Evolutionary conservation across 2,113 vertebrate species (phyloP).

Genomic region (Uropsilus gracilis): DNA sequence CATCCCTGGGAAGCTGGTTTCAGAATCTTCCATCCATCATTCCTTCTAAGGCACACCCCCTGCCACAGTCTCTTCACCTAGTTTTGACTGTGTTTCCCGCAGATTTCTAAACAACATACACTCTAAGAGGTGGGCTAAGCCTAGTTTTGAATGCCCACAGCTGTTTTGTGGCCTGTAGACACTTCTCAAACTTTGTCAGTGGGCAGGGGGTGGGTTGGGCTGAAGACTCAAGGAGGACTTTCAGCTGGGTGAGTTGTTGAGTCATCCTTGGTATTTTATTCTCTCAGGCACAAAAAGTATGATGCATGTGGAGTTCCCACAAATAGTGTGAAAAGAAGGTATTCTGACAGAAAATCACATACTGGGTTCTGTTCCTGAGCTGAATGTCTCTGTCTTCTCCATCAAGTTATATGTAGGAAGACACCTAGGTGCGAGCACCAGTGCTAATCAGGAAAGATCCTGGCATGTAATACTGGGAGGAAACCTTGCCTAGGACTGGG

Average conservation of each 20-base stretch:
- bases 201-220: neutral
- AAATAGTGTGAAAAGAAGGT: neutral
- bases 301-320: neutral
- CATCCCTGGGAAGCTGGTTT: too few relatives aligned
- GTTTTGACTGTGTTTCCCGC: neutral
- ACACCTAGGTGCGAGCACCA: neutral
- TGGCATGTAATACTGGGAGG: neutral
- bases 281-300: neutral
- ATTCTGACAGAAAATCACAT: neutral
- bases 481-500: neutral
- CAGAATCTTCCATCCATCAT: neutral
- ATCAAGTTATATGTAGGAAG: neutral
- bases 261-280: neutral
- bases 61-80: neutral
- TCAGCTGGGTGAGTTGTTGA: neutral
- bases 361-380: neutral
- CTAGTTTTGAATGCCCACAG: neutral
- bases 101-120: neutral
- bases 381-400: neutral
- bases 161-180: neutral
- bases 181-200: neutral
- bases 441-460: neutral
- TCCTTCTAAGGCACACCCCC: neutral
- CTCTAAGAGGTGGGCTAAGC: neutral
- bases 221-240: neutral